Percentiles rank a stretch among this genome's conserved stretches.
Evolutionary conservation across 2,888 invertebrate species (phyloP).

Genomic region (Netelia fuscicornis): DNA sequence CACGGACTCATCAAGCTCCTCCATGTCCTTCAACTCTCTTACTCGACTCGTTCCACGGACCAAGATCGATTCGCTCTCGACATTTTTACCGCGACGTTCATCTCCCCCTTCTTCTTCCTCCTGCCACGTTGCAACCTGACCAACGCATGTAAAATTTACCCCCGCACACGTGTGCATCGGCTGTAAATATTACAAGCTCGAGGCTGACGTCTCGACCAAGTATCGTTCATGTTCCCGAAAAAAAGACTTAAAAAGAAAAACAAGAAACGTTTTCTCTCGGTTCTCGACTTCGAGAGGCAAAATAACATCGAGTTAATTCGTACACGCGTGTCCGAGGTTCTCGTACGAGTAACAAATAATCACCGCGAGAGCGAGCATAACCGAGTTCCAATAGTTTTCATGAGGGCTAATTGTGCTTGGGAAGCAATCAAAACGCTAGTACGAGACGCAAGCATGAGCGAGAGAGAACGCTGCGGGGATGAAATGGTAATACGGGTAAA

Average conservation of each 20-base stretch:
- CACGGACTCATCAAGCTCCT: conserved; percentile 2
- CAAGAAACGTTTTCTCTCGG: conserved; percentile 7
- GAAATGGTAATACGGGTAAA: conserved; percentile 35
- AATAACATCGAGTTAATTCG: conserved; percentile 30
- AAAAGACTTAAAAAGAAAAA: no score
- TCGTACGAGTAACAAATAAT: conserved; percentile 46
- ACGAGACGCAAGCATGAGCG: conserved; percentile 4
- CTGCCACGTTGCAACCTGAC: neutral
- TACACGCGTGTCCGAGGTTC: conserved; percentile 30
- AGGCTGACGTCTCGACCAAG: conserved; percentile 4
- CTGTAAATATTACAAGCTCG: conserved; percentile 5
- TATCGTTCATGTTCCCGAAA: conserved; percentile 22
- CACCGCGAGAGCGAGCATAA: conserved; percentile 54
- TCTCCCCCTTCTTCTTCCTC: conserved; percentile 34
- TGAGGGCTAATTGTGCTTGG: conserved; percentile 63
- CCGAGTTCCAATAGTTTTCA: conserved; percentile 66
- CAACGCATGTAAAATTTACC: neutral
- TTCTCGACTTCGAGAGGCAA: neutral
- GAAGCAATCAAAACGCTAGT: conserved; percentile 57
- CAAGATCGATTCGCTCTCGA: conserved; percentile 38
- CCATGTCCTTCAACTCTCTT: conserved; percentile 35
- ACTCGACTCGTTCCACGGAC: conserved; percentile 7
- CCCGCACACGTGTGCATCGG: neutral
- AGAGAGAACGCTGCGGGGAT: conserved; percentile 32
- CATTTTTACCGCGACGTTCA: conserved; percentile 40